Evolutionary conservation across 2,797 vertebrate species (phyloP), one percentile per base, ranked within the genome.

Genomic region (Tarsius wallacei): DNA sequence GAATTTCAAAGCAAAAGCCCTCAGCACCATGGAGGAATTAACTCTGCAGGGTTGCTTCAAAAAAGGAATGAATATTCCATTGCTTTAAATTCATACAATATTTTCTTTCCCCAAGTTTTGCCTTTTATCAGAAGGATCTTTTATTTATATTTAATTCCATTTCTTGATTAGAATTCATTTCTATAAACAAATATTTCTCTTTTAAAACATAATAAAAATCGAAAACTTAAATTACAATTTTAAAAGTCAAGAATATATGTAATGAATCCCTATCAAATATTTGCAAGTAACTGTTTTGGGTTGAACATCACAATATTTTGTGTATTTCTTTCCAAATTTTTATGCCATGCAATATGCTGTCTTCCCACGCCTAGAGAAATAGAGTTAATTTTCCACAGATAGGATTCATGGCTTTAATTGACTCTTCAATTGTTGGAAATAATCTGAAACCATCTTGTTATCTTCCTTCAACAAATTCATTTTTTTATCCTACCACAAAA

Each of bases 1-100:
- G 70, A 96, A 98, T 98, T 98, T 98, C 97, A 98, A 98, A 98
- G 94, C 94, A 97, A 96, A 98, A 97, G 88, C 87, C 81, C 78
- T 4, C 76, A 95, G 66, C 97, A 92, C 96, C 87, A 64, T 87
- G 84, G 80, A 98, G 85, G 93, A 95, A 97, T 85, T 97, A 98
- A 98, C 96, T 97, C 97, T 84, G 93, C 97, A 36, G 36, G 13
- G 1, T 87, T 89, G 19, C 70, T 95, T 97, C 64, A 51, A 93
- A 64, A 90, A 94, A 96, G 42, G 70, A 49, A 55, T 68, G 94
- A 53, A 84, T 97, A 98, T 98, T 93, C 90, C 64, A 81, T 96
- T 82, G 57, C 63, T 57, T 89, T 97, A 91, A 96, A 70, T 42
- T 90, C 78, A 77, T 87, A 68, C 70, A 68, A 90, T 73, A 93